Evolutionary conservation across 2,888 invertebrate species (phyloP).

Genomic region (Rhaphigaster nebulosa): DNA sequence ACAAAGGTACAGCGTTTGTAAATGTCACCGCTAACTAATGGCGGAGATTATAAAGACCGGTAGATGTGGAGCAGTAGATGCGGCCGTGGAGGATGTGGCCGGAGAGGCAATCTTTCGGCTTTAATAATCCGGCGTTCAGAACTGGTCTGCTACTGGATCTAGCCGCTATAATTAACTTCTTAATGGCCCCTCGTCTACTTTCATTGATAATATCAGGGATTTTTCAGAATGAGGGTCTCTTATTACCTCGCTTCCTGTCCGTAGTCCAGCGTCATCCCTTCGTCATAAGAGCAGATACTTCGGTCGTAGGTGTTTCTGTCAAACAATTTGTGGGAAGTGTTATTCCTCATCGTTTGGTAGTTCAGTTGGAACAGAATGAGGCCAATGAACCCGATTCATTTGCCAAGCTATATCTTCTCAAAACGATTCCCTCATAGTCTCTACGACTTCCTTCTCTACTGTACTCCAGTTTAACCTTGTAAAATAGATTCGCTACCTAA

Average conservation of each 20-base stretch:
- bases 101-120: slow-evolving; percentile 49
- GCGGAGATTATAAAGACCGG: neutral
- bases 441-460: neutral
- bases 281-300: neutral
- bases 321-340: neutral
- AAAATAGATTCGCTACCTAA: no score
- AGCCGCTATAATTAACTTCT: slow-evolving; percentile 55
- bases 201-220: slow-evolving; percentile 58
- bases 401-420: neutral
- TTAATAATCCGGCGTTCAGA: slow-evolving; percentile 32
- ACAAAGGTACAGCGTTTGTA: slow-evolving; percentile 23
- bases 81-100: neutral
- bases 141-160: slow-evolving; percentile 57
- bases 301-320: neutral
- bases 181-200: slow-evolving; percentile 53
- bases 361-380: neutral
- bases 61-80: slow-evolving; percentile 45
- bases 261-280: neutral
- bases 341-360: neutral
- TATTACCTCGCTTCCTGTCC: slow-evolving; percentile 27
- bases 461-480: no score
- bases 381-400: neutral
- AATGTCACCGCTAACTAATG: slow-evolving; percentile 20
- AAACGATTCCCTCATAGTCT: neutral
- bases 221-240: slow-evolving; percentile 54